Conservation (phyloP, 2,797 vertebrate genomes). For the Dendrocincla tyrannina region DNA sequence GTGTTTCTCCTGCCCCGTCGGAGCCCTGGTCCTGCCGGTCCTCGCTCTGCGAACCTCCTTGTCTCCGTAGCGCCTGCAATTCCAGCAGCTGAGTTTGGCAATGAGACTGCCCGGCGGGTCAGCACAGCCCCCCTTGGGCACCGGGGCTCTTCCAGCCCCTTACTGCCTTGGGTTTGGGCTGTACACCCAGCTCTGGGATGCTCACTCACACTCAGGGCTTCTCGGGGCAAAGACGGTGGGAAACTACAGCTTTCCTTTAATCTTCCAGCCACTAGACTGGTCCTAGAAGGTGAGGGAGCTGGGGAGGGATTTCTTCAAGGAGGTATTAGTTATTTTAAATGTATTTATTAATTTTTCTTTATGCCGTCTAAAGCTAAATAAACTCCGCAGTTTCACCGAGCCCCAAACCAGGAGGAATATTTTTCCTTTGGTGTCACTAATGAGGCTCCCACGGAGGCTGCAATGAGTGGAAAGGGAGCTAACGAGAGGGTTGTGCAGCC, state of each 20-base stretch:
- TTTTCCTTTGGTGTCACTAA: conserved; percentile 31
- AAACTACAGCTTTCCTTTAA: conserved; percentile 13
- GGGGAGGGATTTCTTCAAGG: conserved; percentile 8
- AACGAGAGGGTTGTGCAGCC: background rate
- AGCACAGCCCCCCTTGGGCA: conserved; percentile 30
- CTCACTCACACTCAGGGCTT: background rate
- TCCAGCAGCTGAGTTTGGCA: conserved; percentile 36
- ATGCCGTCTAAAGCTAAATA: background rate
- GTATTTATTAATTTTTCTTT: background rate
- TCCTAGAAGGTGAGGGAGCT: conserved; percentile 50
- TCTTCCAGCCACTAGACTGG: background rate
- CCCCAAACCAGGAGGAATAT: background rate
- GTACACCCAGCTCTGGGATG: background rate
- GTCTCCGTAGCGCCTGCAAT: conserved; percentile 41
- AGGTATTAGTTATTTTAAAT: conserved; percentile 15
- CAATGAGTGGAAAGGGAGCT: background rate
- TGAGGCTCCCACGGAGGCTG: conserved; percentile 12
- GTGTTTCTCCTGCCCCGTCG: background rate
- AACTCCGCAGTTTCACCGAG: conserved; percentile 1
- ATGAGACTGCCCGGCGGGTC: conserved; percentile 42
- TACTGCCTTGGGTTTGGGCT: background rate
- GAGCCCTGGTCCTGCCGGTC: background rate
- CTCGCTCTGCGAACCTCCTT: background rate
- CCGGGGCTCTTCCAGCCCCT: background rate
- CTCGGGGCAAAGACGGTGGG: background rate